Evolutionary conservation across 1,140 invertebrate species (phyloP), one percentile per base, ranked within the genome.

Genomic region (Lethrus apterus): DNA sequence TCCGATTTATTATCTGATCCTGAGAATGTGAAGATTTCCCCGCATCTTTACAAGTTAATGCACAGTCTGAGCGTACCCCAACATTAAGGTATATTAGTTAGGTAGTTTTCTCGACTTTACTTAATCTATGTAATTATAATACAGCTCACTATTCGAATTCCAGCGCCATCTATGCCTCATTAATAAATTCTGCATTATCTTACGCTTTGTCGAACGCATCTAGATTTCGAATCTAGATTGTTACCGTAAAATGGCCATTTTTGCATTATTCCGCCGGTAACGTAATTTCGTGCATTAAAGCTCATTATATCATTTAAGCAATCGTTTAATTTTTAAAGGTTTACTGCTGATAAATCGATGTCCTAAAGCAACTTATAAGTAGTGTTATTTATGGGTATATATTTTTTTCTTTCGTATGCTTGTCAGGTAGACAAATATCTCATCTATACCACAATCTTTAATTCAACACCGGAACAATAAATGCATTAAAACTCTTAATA

Each of bases 101-200:
- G 58, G 58, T 60, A 58, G 58, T 58, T 60, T 60, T 57, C 58
- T 58, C 58, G 50, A 58, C 54, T 58, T 55, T 58, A 51, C 50
- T 55, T 60, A 57, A 57, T 60, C 48, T 56, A 55, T 58, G 53
- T 60, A 58, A 60, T 60, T 60, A 60, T 53, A 52, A 58, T 58
- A 49, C 50, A 38, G 48, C 42, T 48, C 48, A 48, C 48, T 43
- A 56, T 55, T 51, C 44, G 51, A 50, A 47, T 50, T 44, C 47
- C 53, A 51, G 48, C 46, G 46, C 48, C 56, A 52, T 56, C 51
- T 46, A 56, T 46, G 19, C 21, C 48, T 56, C 54, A 56, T 56
- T 56, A 56, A 52, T 52, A 52, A 51, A 46, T 32, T 48, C 21
- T 38, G 35, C 35, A 38, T 38, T 38, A 38, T 38, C 35, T 38